A percentile compares a stretch with the other conserved stretches of the same genome.
phyloP scores from a whole-genome alignment of 2,888 invertebrate species.

The Pterostichus madidus region DNA sequence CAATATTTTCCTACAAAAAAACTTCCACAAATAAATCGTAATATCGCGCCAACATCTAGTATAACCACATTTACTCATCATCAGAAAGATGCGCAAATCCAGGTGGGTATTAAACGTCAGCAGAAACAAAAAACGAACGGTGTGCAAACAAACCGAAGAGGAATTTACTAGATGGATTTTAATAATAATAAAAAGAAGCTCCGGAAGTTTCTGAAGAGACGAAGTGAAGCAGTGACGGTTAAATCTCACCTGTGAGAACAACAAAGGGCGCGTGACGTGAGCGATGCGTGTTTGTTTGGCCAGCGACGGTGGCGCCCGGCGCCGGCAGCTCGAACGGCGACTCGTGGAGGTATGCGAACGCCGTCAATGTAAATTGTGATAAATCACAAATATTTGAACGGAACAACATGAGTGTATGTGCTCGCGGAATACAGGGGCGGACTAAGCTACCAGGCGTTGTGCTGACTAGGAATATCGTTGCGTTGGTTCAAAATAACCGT shows the following conservation, averaged over 20 bases:
- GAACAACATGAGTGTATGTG: constrained; percentile 50
- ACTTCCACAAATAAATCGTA: constrained; percentile 29
- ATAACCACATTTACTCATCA: neutral
- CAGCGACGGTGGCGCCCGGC: constrained; percentile 24
- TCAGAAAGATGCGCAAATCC: constrained; percentile 45
- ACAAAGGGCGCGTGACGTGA: constrained; percentile 45
- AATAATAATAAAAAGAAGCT: constrained; percentile 50
- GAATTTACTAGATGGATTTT: constrained; percentile 52
- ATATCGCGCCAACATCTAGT: neutral
- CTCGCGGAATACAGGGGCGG: constrained; percentile 25
- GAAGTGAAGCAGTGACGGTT: constrained; percentile 14
- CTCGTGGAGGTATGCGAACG: constrained; percentile 41
- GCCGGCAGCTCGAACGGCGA: constrained; percentile 8
- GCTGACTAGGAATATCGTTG: too few species aligned
- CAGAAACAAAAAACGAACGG: constrained; percentile 53
- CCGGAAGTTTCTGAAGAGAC: constrained; percentile 28
- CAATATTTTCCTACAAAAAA: constrained; percentile 7
- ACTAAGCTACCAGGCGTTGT: too few species aligned
- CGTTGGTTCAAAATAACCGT: too few species aligned
- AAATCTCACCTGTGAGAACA: constrained; percentile 58
- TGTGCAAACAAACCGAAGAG: constrained; percentile 18
- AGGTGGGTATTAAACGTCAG: constrained; percentile 25
- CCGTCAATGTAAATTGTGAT: constrained; percentile 63
- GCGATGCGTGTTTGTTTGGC: constrained; percentile 51
- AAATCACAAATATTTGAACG: constrained; percentile 66